phyloP scores from a whole-genome alignment of 2,113 vertebrate species.

The Myocastor coypus region DNA sequence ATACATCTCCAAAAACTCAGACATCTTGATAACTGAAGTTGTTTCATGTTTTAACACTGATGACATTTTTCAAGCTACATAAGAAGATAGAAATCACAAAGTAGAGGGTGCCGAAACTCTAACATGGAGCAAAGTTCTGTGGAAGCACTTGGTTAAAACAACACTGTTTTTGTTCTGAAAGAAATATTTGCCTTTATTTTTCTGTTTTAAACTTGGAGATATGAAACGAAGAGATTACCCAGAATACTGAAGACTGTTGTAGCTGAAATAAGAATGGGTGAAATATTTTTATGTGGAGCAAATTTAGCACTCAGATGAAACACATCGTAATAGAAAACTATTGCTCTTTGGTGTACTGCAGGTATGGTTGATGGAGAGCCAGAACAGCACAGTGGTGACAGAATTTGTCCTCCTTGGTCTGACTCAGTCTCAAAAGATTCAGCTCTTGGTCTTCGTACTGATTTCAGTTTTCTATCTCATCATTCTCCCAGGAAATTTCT shows the following conservation, averaged over 20 bases:
- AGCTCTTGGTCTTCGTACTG: conserved; percentile 68
- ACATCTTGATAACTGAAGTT: background rate
- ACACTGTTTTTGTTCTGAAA: background rate
- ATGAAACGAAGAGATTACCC: background rate
- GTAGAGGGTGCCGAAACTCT: background rate
- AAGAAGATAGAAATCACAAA: background rate
- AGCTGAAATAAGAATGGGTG: background rate
- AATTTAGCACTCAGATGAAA: background rate
- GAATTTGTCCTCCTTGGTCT: too few relatives aligned
- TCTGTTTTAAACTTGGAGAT: background rate
- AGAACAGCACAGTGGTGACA: conserved; percentile 48
- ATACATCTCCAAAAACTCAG: background rate
- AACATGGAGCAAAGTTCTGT: background rate
- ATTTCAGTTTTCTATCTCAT: conserved; percentile 72
- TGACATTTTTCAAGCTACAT: background rate
- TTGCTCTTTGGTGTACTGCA: background rate
- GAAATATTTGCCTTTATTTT: background rate
- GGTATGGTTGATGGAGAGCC: conserved; percentile 47
- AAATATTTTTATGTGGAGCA: conserved; percentile 29
- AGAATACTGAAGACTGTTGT: background rate
- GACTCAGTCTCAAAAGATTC: too few relatives aligned
- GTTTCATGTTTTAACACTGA: background rate
- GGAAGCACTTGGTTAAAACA: background rate
- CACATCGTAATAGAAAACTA: background rate
- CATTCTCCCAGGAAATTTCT: too few relatives aligned